These are phyloP conservation scores for Elysia chlorotica DNA, from an alignment of 1,140 invertebrate species.

Conservation along the genomic window DNA sequence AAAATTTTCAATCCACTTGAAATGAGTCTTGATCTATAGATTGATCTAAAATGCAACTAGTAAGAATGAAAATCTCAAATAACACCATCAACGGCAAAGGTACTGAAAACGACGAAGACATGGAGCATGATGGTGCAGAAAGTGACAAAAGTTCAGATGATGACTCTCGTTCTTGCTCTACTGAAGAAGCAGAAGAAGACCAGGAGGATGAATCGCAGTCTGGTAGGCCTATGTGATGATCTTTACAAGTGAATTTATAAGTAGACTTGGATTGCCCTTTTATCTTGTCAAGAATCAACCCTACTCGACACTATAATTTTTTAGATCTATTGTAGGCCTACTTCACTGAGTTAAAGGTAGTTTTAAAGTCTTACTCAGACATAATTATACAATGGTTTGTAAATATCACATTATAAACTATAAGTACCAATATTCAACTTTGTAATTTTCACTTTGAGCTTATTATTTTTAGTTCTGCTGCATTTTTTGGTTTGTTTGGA, in stretches of 20 bases:
- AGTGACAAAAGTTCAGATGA: slow-evolving; percentile 63
- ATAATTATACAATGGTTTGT: too few species aligned
- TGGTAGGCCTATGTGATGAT: background rate
- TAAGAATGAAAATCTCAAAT: slow-evolving; percentile 32
- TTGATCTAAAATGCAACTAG: background rate
- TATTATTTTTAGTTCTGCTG: background rate
- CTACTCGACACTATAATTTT: background rate
- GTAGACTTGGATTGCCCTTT: background rate
- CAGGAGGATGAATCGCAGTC: slow-evolving; percentile 25
- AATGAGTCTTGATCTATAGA: too few species aligned
- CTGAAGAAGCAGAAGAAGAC: slow-evolving; percentile 62
- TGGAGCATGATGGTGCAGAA: slow-evolving; percentile 64
- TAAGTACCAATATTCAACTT: too few species aligned
- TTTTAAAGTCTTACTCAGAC: too few species aligned
- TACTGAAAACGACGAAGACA: slow-evolving; percentile 62
- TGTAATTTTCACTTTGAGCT: background rate
- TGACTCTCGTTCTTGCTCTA: slow-evolving; percentile 56
- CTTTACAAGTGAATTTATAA: background rate
- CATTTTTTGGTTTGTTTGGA: background rate
- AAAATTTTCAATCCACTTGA: background rate
- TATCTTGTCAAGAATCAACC: background rate
- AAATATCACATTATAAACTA: too few species aligned
- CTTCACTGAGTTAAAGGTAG: too few species aligned
- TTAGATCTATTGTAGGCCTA: too few species aligned
- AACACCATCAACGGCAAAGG: slow-evolving; percentile 56